Percentiles rank a stretch among this genome's conserved stretches.
Evolutionary conservation across 2,113 vertebrate genomes (phyloP).

Genomic region (Coptodon rendalli): DNA sequence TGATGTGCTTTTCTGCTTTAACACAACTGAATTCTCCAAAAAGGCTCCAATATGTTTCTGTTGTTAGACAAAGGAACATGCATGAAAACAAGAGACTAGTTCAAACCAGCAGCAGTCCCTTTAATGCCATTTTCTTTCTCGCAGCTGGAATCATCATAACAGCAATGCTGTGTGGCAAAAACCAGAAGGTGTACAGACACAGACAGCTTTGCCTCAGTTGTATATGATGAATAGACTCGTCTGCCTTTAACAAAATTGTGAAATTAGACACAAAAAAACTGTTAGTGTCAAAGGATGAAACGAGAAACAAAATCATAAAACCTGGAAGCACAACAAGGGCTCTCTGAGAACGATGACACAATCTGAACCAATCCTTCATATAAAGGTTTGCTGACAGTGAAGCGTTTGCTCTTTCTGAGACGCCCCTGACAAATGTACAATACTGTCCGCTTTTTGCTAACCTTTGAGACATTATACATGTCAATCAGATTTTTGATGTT

Average conservation of each 20-base stretch:
- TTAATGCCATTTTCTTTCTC: not conserved
- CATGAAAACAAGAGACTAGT: not conserved
- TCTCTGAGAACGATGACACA: not conserved
- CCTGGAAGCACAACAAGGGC: not conserved
- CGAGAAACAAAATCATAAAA: not conserved
- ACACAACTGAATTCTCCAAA: not conserved
- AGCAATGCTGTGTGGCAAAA: not conserved
- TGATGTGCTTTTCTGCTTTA: not conserved
- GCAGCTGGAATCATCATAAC: not conserved
- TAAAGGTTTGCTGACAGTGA: not conserved
- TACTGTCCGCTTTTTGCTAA: constrained; percentile 41
- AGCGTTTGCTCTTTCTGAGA: constrained; percentile 13
- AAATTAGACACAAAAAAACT: not conserved
- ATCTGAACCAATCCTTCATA: not conserved
- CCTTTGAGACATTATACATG: constrained; percentile 30
- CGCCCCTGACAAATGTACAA: constrained; percentile 42
- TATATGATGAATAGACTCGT: not conserved
- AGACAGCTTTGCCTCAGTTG: not conserved
- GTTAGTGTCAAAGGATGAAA: not conserved
- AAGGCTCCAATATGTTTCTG: not conserved
- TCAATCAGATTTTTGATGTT: constrained; percentile 56
- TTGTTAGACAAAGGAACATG: not conserved
- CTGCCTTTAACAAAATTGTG: not conserved
- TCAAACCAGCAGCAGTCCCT: not conserved
- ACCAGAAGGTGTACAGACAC: not conserved